These are phyloP conservation scores for Chrosomus eos DNA, from an alignment of 2,797 vertebrate species.

Conservation along the genomic window DNA sequence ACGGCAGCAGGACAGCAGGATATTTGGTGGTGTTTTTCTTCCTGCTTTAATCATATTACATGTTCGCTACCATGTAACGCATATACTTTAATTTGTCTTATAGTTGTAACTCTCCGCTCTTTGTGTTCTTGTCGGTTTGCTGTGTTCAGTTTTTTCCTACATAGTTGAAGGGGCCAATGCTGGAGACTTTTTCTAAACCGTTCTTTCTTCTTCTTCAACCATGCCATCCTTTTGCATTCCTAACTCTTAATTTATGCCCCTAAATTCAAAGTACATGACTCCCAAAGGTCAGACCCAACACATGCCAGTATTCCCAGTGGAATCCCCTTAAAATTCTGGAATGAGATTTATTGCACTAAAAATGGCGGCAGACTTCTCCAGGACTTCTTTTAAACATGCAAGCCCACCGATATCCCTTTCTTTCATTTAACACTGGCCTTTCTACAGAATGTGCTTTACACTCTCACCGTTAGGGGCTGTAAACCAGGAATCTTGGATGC, in stretches of 20 bases:
- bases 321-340: constrained; percentile 79
- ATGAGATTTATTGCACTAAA: constrained; percentile 79
- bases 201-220: constrained; percentile 60
- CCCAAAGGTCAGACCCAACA: constrained; percentile 81
- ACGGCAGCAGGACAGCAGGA: constrained; percentile 71
- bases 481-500: constrained; percentile 40
- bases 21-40: constrained; percentile 60
- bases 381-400: constrained; percentile 77
- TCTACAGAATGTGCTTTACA: constrained; percentile 35
- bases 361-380: constrained; percentile 69
- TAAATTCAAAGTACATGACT: constrained; percentile 77
- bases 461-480: constrained; percentile 45
- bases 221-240: constrained; percentile 72
- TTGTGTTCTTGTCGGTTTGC: constrained; percentile 11
- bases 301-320: constrained; percentile 83
- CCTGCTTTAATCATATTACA: constrained; percentile 54
- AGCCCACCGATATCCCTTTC: constrained; percentile 65
- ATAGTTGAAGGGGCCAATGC: constrained; percentile 5
- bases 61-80: constrained; percentile 34
- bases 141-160: constrained; percentile 21
- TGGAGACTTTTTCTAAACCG: constrained; percentile 52
- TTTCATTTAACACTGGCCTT: constrained; percentile 45
- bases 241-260: constrained; percentile 79
- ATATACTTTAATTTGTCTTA: constrained; percentile 49
- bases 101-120: background rate